Evolutionary conservation across 1,140 invertebrate species (phyloP).

Genomic region (Drosophila bocki): DNA sequence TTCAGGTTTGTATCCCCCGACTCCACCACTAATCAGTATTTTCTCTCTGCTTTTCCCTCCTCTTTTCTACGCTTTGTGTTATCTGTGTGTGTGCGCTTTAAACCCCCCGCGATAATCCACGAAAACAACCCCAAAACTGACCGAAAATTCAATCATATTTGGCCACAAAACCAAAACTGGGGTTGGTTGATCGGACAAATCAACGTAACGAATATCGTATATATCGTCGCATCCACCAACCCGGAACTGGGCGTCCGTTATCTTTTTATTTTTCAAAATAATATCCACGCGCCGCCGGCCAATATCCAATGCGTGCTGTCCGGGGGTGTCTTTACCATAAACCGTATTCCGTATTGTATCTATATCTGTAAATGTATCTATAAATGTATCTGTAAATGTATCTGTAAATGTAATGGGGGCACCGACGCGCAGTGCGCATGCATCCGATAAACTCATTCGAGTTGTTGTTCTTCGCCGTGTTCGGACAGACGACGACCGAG

Average conservation of each 20-base stretch:
- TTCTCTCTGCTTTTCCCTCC: slow-evolving; percentile 52
- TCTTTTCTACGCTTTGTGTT: slow-evolving; percentile 15
- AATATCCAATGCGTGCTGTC: slow-evolving; percentile 47
- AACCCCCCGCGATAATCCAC: not conserved
- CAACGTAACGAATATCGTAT: slow-evolving; percentile 13
- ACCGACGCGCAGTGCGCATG: slow-evolving; percentile 93
- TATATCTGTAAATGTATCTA: slow-evolving; percentile 73
- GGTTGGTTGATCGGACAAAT: slow-evolving; percentile 64
- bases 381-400: slow-evolving; percentile 40
- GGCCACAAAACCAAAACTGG: slow-evolving; percentile 9
- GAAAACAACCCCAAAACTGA: slow-evolving; percentile 45
- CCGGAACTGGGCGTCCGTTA: slow-evolving; percentile 75
- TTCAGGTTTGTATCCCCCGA: slow-evolving; percentile 89
- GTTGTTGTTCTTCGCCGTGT: slow-evolving; percentile 99
- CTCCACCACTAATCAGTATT: slow-evolving; percentile 71
- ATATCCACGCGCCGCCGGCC: slow-evolving; percentile 38
- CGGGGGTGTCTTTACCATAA: slow-evolving; percentile 79
- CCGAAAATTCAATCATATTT: slow-evolving; percentile 25
- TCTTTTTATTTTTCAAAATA: slow-evolving; percentile 82
- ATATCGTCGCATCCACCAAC: slow-evolving; percentile 58
- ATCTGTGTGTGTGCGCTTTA: slow-evolving; percentile 35
- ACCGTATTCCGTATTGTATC: slow-evolving; percentile 65
- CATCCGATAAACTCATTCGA: slow-evolving; percentile 96
- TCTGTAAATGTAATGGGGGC: slow-evolving; percentile 25
- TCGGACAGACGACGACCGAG: slow-evolving; percentile 97